These are phyloP conservation scores for Phaedon cochleariae DNA, from an alignment of 2,888 invertebrate genomes.

Conservation along the genomic window DNA sequence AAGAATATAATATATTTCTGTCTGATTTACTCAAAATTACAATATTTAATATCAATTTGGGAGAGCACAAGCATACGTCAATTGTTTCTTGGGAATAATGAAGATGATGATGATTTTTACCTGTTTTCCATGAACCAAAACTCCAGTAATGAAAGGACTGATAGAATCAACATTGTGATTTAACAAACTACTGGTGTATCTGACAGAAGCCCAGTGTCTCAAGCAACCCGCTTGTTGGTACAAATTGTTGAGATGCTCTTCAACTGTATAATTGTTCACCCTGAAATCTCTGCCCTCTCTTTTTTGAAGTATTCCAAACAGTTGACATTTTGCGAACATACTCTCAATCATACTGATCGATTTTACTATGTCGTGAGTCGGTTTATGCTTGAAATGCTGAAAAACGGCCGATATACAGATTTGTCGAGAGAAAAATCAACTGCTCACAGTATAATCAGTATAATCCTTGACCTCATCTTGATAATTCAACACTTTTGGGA, in stretches of 20 bases:
- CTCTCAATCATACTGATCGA: slow-evolving; percentile 75
- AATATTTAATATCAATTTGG: too few species aligned
- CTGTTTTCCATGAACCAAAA: slow-evolving; percentile 97
- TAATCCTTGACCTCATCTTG: slow-evolving; percentile 68
- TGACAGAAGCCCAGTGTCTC: slow-evolving; percentile 91
- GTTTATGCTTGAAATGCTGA: slow-evolving; percentile 70
- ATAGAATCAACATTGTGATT: slow-evolving; percentile 97
- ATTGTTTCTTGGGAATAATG: too few species aligned
- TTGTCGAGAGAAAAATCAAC: neutral
- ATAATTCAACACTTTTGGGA: slow-evolving; percentile 83
- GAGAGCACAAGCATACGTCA: too few species aligned
- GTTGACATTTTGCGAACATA: slow-evolving; percentile 81
- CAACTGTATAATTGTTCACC: slow-evolving; percentile 70
- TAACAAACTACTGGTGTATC: slow-evolving; percentile 93
- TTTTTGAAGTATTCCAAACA: slow-evolving; percentile 83
- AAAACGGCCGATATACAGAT: slow-evolving; percentile 31
- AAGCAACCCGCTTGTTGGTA: slow-evolving; percentile 87
- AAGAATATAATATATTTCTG: too few species aligned
- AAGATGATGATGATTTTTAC: slow-evolving; percentile 66
- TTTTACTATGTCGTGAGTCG: slow-evolving; percentile 79
- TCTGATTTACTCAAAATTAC: too few species aligned
- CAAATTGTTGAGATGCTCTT: slow-evolving; percentile 74
- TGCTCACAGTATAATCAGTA: slow-evolving; percentile 54
- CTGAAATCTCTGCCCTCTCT: slow-evolving; percentile 84
- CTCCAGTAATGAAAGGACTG: slow-evolving; percentile 97